These are phyloP conservation scores for Temnothorax curvispinosus DNA, from an alignment of 1,140 invertebrate genomes.

Conservation along the genomic window DNA sequence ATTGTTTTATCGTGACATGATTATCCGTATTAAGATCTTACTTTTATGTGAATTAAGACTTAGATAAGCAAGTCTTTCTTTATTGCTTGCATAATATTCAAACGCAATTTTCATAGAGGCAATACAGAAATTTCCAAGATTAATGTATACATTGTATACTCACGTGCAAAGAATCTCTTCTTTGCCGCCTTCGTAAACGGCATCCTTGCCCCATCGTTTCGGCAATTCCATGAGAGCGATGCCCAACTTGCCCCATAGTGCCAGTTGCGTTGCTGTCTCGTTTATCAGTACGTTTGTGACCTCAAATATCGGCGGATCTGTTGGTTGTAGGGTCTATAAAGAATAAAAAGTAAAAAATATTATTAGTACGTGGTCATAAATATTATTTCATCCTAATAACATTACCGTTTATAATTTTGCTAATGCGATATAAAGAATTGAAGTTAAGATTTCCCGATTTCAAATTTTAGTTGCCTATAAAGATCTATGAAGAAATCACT, in stretches of 20 bases:
- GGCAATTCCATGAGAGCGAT: slow-evolving; percentile 84
- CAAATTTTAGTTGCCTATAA: background rate
- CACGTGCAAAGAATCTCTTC: slow-evolving; percentile 81
- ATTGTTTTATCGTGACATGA: background rate
- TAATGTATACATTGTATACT: slow-evolving; percentile 74
- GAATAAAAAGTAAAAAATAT: background rate
- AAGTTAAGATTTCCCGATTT: background rate
- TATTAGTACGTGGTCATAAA: background rate
- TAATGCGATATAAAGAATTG: background rate
- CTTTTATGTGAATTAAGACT: background rate
- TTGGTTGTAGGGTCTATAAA: slow-evolving; percentile 82
- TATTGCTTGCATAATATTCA: background rate
- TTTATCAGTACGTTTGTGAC: slow-evolving; percentile 84
- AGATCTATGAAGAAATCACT: background rate
- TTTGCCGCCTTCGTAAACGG: slow-evolving; percentile 81
- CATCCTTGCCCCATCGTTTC: slow-evolving; percentile 84
- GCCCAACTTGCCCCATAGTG: slow-evolving; percentile 83
- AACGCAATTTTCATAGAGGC: background rate
- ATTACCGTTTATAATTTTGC: background rate
- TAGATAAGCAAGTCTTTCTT: background rate
- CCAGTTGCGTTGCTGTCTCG: slow-evolving; percentile 82
- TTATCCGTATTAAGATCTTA: background rate
- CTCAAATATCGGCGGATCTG: slow-evolving; percentile 84
- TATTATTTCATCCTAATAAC: background rate
- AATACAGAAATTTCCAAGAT: background rate